A percentile compares a stretch with the other conserved stretches of the same genome.
Conservation (phyloP, 2,113 vertebrate species). For the Ellobius talpinus region DNA sequence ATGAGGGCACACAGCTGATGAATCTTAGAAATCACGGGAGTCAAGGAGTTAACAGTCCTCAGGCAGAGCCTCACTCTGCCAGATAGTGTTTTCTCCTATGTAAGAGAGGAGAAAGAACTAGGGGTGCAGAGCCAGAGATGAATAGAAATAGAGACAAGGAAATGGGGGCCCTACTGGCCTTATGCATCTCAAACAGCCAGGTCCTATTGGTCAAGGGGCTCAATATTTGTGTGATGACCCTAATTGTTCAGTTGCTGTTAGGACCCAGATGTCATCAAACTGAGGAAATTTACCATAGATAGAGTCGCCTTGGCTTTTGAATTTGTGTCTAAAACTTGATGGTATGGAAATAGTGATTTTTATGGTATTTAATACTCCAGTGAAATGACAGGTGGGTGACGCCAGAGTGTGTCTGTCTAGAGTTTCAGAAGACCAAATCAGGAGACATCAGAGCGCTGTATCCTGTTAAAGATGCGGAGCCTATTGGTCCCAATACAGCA, state of each 20-base stretch:
- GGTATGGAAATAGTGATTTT: neutral
- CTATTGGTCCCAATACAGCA: neutral
- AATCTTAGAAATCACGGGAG: neutral
- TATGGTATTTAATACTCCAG: neutral
- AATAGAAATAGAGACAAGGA: neutral
- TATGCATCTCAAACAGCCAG: neutral
- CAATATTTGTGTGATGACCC: neutral
- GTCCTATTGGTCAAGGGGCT: neutral
- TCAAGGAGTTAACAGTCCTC: neutral
- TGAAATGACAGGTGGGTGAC: neutral
- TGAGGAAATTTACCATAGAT: neutral
- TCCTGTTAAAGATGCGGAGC: neutral
- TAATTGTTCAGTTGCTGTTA: neutral
- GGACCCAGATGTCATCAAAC: neutral
- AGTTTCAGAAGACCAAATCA: neutral
- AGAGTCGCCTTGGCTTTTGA: neutral
- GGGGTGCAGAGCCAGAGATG: neutral
- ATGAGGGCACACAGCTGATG: too few relatives aligned
- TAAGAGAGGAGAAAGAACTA: neutral
- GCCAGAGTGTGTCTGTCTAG: neutral
- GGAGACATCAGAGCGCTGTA: neutral
- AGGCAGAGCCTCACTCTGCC: neutral
- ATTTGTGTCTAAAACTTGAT: slow-evolving; percentile 5
- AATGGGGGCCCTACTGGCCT: neutral
- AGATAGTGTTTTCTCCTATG: neutral